These are phyloP conservation scores for Chlorops oryzae DNA, from an alignment of 1,140 invertebrate species.

Conservation along the genomic window DNA sequence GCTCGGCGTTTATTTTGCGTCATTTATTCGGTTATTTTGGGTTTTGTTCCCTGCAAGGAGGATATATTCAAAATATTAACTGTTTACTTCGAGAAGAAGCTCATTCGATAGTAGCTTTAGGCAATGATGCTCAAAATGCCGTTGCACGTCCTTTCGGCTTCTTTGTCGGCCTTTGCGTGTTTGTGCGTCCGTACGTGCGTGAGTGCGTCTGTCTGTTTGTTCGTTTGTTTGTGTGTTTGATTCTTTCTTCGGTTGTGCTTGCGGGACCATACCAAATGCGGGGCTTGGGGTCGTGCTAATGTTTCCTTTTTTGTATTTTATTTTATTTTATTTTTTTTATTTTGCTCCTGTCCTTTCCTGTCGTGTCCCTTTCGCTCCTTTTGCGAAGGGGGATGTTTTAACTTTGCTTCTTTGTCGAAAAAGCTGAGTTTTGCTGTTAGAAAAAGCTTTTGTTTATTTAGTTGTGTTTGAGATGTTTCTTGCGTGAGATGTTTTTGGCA, in stretches of 20 bases:
- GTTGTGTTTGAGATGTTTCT: slow-evolving; percentile 46
- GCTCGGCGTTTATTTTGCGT: no score
- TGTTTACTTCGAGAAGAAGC: no score
- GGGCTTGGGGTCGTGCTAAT: not conserved
- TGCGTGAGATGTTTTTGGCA: slow-evolving; percentile 44
- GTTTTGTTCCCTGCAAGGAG: no score
- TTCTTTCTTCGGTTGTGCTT: not conserved
- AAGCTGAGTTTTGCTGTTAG: not conserved
- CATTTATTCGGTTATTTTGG: no score
- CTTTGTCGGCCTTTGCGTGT: no score
- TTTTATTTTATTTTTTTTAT: not conserved
- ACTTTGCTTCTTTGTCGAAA: not conserved
- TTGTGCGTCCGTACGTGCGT: no score
- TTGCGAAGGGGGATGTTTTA: slow-evolving; percentile 11
- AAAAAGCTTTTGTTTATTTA: slow-evolving; percentile 31
- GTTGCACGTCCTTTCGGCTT: no score
- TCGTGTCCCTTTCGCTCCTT: not conserved
- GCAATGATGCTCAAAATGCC: no score
- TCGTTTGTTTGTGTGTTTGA: not conserved
- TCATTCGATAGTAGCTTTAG: no score
- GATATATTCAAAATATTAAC: no score
- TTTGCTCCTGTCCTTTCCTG: not conserved
- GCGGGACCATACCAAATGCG: no score
- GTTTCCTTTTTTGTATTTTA: not conserved
- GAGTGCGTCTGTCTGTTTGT: no score